Percentiles rank a stretch among this genome's conserved stretches.
Conservation (phyloP, 2,113 vertebrate genomes). For the Vombatus ursinus region DNA sequence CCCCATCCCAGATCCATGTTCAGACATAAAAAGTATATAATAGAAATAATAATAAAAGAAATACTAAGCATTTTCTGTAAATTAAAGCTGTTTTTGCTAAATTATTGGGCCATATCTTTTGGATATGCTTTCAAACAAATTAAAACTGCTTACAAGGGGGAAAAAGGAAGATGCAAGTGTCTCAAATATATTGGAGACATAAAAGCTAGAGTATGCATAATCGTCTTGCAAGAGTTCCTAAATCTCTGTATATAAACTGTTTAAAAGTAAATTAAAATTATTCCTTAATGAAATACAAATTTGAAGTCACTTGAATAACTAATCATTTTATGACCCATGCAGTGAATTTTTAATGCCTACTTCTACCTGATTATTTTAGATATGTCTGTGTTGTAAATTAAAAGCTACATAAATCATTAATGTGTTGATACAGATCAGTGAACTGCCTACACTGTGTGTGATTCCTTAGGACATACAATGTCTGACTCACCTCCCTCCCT, state of each 20-base stretch:
- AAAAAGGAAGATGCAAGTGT: constrained; percentile 57
- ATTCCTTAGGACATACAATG: constrained; percentile 79
- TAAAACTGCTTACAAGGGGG: constrained; percentile 72
- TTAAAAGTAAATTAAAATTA: constrained; percentile 90
- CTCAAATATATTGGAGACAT: constrained; percentile 82
- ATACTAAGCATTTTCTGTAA: constrained; percentile 72
- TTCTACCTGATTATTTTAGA: constrained; percentile 88
- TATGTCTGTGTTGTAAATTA: constrained; percentile 87
- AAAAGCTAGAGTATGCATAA: constrained; percentile 83
- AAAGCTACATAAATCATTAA: constrained; percentile 89
- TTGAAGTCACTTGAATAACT: constrained; percentile 87
- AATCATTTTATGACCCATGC: constrained; percentile 87
- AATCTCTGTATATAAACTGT: constrained; percentile 87
- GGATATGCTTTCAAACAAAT: constrained; percentile 80
- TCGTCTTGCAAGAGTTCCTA: constrained; percentile 84
- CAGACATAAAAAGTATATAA: constrained; percentile 71
- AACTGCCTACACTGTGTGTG: constrained; percentile 80
- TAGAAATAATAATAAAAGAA: constrained; percentile 73
- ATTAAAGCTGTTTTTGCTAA: constrained; percentile 72
- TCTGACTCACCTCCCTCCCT: constrained; percentile 73
- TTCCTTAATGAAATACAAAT: constrained; percentile 89
- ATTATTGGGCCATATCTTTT: constrained; percentile 77
- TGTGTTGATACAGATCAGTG: constrained; percentile 86
- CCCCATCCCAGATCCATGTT: constrained; percentile 57
- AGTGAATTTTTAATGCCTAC: constrained; percentile 86